Percentiles rank a stretch among this genome's conserved stretches.
These are phyloP conservation scores for Vulpes lagopus DNA, from an alignment of 2,113 vertebrate genomes.

Conservation along the genomic window DNA sequence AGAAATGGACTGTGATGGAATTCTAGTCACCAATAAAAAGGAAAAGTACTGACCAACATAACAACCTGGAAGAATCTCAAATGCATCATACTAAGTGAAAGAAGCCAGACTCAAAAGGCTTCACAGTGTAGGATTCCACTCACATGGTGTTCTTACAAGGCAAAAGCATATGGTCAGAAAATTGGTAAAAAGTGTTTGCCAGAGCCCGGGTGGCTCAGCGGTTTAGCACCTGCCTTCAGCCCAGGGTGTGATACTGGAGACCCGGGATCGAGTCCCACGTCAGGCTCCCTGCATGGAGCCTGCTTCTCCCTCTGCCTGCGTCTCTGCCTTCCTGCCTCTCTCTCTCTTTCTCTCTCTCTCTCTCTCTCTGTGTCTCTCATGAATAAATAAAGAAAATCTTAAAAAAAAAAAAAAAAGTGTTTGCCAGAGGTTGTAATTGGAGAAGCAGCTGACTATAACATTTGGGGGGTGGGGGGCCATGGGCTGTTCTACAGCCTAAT, in stretches of 20 bases:
- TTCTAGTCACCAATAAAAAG: neutral
- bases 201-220: neutral
- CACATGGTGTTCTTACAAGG: neutral
- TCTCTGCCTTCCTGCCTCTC: too few species aligned
- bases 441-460: neutral
- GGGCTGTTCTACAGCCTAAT: neutral
- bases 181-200: neutral
- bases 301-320: too few species aligned
- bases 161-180: neutral
- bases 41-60: neutral
- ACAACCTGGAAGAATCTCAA: neutral
- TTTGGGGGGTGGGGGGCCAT: neutral
- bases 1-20: neutral
- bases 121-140: neutral
- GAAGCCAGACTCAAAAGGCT: neutral
- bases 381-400: too few species aligned
- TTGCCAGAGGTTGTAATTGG: neutral
- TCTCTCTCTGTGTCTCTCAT: too few species aligned
- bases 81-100: neutral
- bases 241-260: too few species aligned
- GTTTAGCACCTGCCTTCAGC: too few species aligned
- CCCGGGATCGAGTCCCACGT: too few species aligned
- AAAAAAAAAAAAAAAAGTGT: neutral
- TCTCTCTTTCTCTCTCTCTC: too few species aligned
- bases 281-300: too few species aligned